Percentiles rank a stretch among this genome's conserved stretches.
Conservation (phyloP, 2,113 vertebrate genomes). For the Psittacula cyanocephala region DNA sequence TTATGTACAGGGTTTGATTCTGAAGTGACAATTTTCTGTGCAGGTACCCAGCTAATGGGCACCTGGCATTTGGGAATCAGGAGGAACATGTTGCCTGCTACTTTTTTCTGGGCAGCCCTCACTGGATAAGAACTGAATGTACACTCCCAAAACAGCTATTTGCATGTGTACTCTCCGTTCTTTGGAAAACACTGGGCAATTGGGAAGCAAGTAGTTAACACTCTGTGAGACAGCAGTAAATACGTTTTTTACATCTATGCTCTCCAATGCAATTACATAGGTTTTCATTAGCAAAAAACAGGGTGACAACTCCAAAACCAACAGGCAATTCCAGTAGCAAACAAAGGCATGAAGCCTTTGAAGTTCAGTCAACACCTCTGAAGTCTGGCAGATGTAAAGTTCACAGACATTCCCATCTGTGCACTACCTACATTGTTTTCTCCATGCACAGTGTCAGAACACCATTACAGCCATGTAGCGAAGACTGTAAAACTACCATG, state of each 20-base stretch:
- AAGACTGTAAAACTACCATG: background rate
- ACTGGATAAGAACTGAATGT: background rate
- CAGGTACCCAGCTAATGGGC: background rate
- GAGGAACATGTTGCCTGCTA: background rate
- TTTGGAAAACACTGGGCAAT: background rate
- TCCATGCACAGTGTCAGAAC: background rate
- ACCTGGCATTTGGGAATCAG: background rate
- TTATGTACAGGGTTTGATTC: background rate
- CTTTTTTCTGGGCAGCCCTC: background rate
- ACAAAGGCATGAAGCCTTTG: background rate
- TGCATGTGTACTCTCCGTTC: background rate
- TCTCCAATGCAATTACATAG: background rate
- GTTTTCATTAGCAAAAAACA: background rate
- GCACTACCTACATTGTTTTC: background rate
- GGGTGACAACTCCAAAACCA: background rate
- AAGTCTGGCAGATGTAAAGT: background rate
- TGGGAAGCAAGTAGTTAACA: background rate
- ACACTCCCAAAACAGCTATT: background rate
- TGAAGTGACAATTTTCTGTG: background rate
- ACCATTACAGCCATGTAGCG: background rate
- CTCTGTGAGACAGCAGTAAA: background rate
- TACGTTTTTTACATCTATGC: background rate
- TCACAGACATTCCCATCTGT: background rate
- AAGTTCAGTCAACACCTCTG: background rate
- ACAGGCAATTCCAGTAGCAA: background rate